These are phyloP conservation scores for Agrochola lota DNA, from an alignment of 2,888 invertebrate genomes.

Conservation along the genomic window DNA sequence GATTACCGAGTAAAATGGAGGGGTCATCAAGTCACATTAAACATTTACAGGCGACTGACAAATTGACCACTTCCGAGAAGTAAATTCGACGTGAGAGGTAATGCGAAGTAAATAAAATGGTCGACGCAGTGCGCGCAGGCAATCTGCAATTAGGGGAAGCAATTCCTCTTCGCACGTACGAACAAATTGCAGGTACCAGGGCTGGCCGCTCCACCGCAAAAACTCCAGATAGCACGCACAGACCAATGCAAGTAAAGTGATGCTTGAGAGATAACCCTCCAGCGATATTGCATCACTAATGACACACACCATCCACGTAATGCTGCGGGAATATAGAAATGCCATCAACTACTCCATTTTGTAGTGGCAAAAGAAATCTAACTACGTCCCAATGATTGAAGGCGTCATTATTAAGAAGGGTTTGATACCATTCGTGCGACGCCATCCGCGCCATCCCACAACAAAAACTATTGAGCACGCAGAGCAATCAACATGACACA, in stretches of 20 bases:
- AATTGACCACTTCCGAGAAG: constrained; percentile 81
- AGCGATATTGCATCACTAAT: constrained; percentile 54
- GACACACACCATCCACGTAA: constrained; percentile 40
- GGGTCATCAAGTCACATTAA: constrained; percentile 72
- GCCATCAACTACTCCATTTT: constrained; percentile 50
- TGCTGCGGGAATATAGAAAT: constrained; percentile 50
- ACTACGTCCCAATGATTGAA: constrained; percentile 45
- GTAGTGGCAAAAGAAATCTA: constrained; percentile 53
- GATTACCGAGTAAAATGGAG: constrained; percentile 64
- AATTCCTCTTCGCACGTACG: constrained; percentile 87
- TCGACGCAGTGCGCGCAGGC: constrained; percentile 69
- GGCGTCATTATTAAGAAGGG: constrained; percentile 31
- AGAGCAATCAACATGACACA: constrained; percentile 41
- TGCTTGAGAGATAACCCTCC: constrained; percentile 49
- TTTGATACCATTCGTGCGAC: constrained; percentile 41
- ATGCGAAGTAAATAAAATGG: constrained; percentile 76
- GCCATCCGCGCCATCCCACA: background rate
- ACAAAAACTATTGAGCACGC: constrained; percentile 44
- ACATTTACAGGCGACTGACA: constrained; percentile 71
- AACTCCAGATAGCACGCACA: constrained; percentile 63
- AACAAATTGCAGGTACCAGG: constrained; percentile 84
- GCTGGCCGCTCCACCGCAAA: constrained; percentile 65
- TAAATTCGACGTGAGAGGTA: constrained; percentile 74
- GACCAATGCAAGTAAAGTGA: constrained; percentile 55
- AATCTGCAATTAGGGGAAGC: constrained; percentile 83